Evolutionary conservation across 2,113 vertebrate genomes (phyloP).

Genomic region (Rhinopithecus roxellana): DNA sequence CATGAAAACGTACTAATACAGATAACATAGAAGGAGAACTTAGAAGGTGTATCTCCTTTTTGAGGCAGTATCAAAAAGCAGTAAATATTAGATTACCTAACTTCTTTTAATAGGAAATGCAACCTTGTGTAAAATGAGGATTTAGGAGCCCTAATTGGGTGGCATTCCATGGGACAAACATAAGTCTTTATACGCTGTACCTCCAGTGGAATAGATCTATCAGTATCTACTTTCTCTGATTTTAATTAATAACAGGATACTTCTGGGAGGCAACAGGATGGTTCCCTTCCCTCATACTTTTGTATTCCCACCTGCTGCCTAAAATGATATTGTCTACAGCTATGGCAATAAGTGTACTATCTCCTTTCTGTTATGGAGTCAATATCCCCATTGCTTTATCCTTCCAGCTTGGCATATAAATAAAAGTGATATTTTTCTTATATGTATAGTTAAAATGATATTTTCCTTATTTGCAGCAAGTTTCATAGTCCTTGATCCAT

Average conservation of each 20-base stretch:
- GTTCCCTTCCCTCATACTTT: not conserved
- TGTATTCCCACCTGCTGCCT: not conserved
- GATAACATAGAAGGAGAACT: not conserved
- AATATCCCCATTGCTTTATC: not conserved
- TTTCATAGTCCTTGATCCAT: not conserved
- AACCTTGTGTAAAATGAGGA: not conserved
- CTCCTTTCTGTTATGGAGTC: not conserved
- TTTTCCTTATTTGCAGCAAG: not conserved
- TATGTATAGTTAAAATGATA: not conserved
- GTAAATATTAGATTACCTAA: not conserved
- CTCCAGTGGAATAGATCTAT: not conserved
- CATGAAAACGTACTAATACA: too few species aligned
- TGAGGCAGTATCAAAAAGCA: not conserved
- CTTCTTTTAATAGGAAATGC: not conserved
- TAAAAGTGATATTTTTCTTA: not conserved
- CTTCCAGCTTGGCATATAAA: not conserved
- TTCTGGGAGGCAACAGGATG: not conserved
- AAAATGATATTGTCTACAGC: not conserved
- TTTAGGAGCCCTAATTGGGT: not conserved
- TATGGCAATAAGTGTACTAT: not conserved
- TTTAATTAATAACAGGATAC: not conserved
- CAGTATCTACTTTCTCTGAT: not conserved
- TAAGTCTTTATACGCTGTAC: not conserved
- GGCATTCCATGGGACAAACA: not conserved
- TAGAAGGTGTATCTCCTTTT: not conserved